Evolutionary conservation across 2,113 vertebrate species (phyloP), one percentile per base, ranked within the genome.

Genomic region (Gyps fulvus): DNA sequence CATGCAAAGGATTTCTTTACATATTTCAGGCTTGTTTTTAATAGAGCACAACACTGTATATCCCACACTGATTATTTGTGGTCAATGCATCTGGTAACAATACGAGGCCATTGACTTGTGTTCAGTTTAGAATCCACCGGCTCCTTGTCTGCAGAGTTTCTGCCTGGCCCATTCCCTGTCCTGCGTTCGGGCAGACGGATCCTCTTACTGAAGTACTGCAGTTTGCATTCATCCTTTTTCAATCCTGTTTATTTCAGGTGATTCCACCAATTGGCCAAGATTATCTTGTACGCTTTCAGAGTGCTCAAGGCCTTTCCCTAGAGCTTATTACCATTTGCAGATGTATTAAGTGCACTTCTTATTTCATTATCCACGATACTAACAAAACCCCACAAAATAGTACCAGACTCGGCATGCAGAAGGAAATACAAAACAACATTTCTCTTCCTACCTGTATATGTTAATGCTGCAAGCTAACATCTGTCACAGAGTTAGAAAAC

Each of bases 171-270:
- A 14, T 55, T 52, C 34, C 47, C 23, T 40, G 18, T 16, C 49
- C 40, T 27, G 7, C 0, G 1, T 42, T 21, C 40, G 27, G 31
- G n/a, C 31, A 84, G 58, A 61, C 0, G 0, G 9, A 81, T 26
- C 4, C 61, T 50, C 22, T 38, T 38, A 17, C 0, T 76, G 18
- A 78, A 71, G 16, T 11, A 54, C 5, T 45, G 13, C 12, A 40
- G 17, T 47, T 82, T 25, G 23, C 38, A 59, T 47, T 76, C 47
- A 72, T 49, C 27, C 40, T 49, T 88, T 76, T 72, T 11, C 20
- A 54, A 31, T 29, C 18, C 31, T 80, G 25, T 61, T 71, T 63
- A 63, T 49, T 88, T 69, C 19, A 57, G 13, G 17, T 38, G 79
- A 55, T 89, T 73, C 71, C 32, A 83, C 20, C 63, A 45, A 25